Conservation (phyloP, 2,113 vertebrate species). For the Trachemys scripta region DNA sequence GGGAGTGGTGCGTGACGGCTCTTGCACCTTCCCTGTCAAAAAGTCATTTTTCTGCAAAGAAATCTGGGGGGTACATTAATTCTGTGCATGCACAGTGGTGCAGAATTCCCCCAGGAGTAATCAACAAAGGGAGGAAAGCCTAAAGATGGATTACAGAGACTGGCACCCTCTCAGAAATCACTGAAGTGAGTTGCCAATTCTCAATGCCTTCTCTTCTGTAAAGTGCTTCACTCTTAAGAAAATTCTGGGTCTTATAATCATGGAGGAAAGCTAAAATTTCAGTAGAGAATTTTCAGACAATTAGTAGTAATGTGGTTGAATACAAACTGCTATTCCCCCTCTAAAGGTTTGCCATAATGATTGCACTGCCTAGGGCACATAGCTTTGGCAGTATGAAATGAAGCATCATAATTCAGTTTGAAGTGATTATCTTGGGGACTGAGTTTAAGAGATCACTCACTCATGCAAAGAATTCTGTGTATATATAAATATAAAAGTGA, state of each 20-base stretch:
- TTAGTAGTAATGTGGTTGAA: not conserved
- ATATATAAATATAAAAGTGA: not conserved
- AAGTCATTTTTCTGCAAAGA: too few relatives aligned
- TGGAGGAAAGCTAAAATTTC: not conserved
- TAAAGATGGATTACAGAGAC: too few relatives aligned
- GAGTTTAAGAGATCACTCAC: not conserved
- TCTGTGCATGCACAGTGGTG: too few relatives aligned
- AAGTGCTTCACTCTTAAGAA: not conserved
- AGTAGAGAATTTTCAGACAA: not conserved
- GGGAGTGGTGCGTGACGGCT: too few relatives aligned
- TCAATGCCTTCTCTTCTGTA: too few relatives aligned
- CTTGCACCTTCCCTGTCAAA: too few relatives aligned
- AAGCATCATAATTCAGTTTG: not conserved
- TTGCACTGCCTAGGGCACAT: not conserved
- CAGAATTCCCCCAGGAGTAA: too few relatives aligned
- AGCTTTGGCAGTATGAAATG: not conserved
- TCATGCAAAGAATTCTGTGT: not conserved
- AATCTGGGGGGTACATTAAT: too few relatives aligned
- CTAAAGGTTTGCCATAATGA: not conserved
- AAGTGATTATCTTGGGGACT: not conserved
- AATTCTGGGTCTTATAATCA: too few relatives aligned
- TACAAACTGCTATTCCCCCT: not conserved
- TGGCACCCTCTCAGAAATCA: too few relatives aligned
- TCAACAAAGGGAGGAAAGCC: too few relatives aligned
- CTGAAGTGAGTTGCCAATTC: too few relatives aligned